Conservation (phyloP, 2,888 invertebrate genomes). For the Glyphotaelius pellucidus region DNA sequence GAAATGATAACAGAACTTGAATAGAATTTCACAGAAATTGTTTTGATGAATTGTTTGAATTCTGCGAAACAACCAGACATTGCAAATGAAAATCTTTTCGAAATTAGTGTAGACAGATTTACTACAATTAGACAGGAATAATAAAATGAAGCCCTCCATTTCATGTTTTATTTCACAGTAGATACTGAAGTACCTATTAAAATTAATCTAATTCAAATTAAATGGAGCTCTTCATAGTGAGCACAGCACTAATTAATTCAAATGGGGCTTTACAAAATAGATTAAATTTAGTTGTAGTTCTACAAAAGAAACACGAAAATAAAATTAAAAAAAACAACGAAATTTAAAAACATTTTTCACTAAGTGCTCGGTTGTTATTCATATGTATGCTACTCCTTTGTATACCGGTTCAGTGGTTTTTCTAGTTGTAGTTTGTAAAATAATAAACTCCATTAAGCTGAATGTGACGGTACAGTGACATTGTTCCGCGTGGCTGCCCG, state of each 20-base stretch:
- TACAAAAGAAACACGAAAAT: not conserved
- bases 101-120: too few species aligned
- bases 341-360: not conserved
- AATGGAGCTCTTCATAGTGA: not conserved
- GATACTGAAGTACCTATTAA: not conserved
- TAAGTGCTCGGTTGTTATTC: not conserved
- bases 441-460: not conserved
- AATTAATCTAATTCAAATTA: not conserved
- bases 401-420: not conserved
- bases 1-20: too few species aligned
- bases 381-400: not conserved
- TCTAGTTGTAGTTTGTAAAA: not conserved
- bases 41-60: too few species aligned
- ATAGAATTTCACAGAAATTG: too few species aligned
- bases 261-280: not conserved
- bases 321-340: not conserved
- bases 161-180: not conserved
- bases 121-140: too few species aligned
- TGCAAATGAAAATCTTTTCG: too few species aligned
- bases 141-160: not conserved
- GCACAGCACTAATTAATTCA: not conserved
- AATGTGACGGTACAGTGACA: not conserved
- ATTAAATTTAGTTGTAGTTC: not conserved
- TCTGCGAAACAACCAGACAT: too few species aligned
- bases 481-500: not conserved